A percentile compares a stretch with the other conserved stretches of the same genome.
These are phyloP conservation scores for Cataglyphis hispanica DNA, from an alignment of 1,140 invertebrate species.

Conservation along the genomic window DNA sequence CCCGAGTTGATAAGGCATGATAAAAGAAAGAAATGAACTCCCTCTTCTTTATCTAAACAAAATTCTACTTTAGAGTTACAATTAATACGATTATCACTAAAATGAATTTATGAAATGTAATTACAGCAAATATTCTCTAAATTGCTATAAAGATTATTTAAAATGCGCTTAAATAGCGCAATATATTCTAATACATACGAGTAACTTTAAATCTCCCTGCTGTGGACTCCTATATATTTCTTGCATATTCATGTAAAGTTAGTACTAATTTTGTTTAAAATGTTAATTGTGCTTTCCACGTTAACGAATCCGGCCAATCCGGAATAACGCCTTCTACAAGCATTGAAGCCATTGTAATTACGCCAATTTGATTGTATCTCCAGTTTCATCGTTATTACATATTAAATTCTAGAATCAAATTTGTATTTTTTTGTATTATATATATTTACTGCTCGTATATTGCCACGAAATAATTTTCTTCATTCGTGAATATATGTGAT, in stretches of 20 bases:
- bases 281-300: slow-evolving; percentile 32
- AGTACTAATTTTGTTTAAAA: slow-evolving; percentile 14
- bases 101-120: neutral
- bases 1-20: slow-evolving; percentile 29
- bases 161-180: neutral
- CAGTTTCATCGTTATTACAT: neutral
- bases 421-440: neutral
- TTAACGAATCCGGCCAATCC: neutral
- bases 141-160: neutral
- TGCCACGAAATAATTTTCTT: neutral
- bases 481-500: neutral
- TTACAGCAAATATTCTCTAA: neutral
- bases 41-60: neutral
- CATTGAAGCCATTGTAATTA: slow-evolving; percentile 5
- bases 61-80: neutral
- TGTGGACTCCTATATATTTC: neutral
- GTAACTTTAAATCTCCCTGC: neutral
- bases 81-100: neutral
- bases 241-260: slow-evolving; percentile 32
- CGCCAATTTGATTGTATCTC: neutral
- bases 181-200: slow-evolving; percentile 6
- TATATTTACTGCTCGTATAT: neutral
- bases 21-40: neutral
- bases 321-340: neutral
- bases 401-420: neutral